phyloP scores from a whole-genome alignment of 30 jellyfish, hydroid and myxozoan species.

The Aurelia sp. region DNA sequence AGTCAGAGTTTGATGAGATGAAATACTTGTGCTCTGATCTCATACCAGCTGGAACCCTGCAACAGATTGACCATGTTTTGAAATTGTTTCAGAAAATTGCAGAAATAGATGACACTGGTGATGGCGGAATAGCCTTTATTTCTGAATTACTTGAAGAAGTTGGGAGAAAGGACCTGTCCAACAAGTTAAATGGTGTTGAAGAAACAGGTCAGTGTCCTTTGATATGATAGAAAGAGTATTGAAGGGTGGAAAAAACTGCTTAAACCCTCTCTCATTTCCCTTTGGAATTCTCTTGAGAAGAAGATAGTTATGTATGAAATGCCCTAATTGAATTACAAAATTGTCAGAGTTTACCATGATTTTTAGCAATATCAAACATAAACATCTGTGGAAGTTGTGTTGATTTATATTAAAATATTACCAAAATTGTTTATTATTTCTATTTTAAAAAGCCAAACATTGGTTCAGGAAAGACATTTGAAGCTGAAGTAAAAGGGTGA shows the following conservation, averaged over 20 bases:
- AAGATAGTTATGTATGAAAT: too few species aligned
- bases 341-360: too few species aligned
- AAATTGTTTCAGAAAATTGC: conserved; percentile 21
- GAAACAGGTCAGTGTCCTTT: conserved; percentile 13
- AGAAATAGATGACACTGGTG: conserved; percentile 38
- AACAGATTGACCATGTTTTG: neutral
- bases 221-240: neutral
- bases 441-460: too few species aligned
- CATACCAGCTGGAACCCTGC: conserved; percentile 23
- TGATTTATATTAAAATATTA: too few species aligned
- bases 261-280: too few species aligned
- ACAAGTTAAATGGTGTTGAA: conserved; percentile 15
- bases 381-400: too few species aligned
- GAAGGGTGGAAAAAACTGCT: neutral
- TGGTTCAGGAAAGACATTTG: too few species aligned
- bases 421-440: too few species aligned
- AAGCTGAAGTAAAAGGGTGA: too few species aligned
- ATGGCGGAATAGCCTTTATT: conserved; percentile 1
- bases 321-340: too few species aligned
- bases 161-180: conserved; percentile 22
- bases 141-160: conserved; percentile 5
- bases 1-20: conserved; percentile 9
- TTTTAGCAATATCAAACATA: too few species aligned
- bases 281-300: too few species aligned
- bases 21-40: conserved; percentile 11